Evolutionary conservation across 1,140 invertebrate genomes (phyloP).

Genomic region (Drosophila willistoni): DNA sequence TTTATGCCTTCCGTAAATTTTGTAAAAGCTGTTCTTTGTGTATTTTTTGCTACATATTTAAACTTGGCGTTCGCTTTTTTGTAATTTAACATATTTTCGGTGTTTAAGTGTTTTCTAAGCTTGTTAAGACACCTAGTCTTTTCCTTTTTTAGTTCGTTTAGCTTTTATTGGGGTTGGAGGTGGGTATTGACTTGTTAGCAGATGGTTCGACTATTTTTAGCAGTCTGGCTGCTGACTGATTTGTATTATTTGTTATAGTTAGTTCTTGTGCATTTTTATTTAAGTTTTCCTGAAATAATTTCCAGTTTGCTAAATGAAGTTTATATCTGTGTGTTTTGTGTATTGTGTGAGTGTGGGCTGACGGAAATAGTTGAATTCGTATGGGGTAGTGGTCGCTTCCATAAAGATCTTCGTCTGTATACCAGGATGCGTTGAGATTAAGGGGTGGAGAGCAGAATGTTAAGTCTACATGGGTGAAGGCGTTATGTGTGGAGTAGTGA

Average conservation of each 20-base stretch:
- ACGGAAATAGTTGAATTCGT: slow-evolving; percentile 3
- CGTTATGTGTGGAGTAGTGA: slow-evolving; percentile 20
- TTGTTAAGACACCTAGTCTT: neutral
- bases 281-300: slow-evolving; percentile 12
- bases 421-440: slow-evolving; percentile 4
- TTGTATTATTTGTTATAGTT: slow-evolving; percentile 11
- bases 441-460: slow-evolving; percentile 8
- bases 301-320: slow-evolving; percentile 24
- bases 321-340: slow-evolving; percentile 17
- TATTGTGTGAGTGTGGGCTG: neutral
- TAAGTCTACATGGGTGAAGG: slow-evolving; percentile 18
- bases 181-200: no score
- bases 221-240: neutral
- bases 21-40: slow-evolving; percentile 11
- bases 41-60: neutral
- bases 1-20: slow-evolving; percentile 17
- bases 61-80: no score
- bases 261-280: neutral
- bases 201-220: no score
- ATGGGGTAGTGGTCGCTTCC: slow-evolving; percentile 30
- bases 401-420: slow-evolving; percentile 4
- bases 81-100: no score
- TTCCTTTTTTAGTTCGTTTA: slow-evolving; percentile 15
- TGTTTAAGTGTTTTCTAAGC: no score
- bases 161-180: neutral